A percentile compares a stretch with the other conserved stretches of the same genome.
phyloP scores from a whole-genome alignment of 2,888 invertebrate genomes.

The Ferdinandea cuprea region DNA sequence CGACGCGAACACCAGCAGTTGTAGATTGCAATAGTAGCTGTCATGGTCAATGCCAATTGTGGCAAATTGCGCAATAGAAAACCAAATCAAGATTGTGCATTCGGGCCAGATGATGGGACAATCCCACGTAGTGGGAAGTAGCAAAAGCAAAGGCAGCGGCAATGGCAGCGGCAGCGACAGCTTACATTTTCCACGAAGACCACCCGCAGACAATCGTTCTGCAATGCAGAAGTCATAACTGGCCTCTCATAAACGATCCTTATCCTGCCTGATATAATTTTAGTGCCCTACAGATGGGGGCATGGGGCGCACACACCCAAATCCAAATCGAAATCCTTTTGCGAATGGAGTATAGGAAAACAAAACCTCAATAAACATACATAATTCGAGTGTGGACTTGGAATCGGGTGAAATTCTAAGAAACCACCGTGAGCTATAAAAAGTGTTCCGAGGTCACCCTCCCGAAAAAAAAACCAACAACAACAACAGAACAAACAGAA shows the following conservation, averaged over 20 bases:
- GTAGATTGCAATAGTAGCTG: background rate
- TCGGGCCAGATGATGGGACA: background rate
- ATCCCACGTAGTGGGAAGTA: background rate
- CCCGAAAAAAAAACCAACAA: conserved; percentile 18
- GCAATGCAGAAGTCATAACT: conserved; percentile 63
- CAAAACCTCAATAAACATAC: conserved; percentile 47
- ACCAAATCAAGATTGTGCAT: conserved; percentile 43
- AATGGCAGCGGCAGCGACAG: too few relatives aligned
- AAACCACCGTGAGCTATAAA: conserved; percentile 64
- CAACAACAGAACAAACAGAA: background rate
- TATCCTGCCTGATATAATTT: conserved; percentile 68
- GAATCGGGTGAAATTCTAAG: conserved; percentile 59
- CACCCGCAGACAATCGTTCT: conserved; percentile 58
- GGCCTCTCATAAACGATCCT: conserved; percentile 55
- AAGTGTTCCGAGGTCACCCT: conserved; percentile 65
- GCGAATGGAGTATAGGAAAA: conserved; percentile 27
- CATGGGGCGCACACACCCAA: conserved; percentile 45
- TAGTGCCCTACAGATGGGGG: conserved; percentile 58
- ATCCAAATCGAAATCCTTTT: conserved; percentile 30
- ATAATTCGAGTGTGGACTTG: conserved; percentile 38
- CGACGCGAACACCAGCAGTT: background rate
- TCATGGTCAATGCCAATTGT: conserved; percentile 67
- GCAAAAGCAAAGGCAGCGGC: too few relatives aligned
- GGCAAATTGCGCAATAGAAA: conserved; percentile 55
- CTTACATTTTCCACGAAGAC: conserved; percentile 45